Conservation (phyloP, 2,888 invertebrate genomes). For the Eumacrocentrus americanus region DNA sequence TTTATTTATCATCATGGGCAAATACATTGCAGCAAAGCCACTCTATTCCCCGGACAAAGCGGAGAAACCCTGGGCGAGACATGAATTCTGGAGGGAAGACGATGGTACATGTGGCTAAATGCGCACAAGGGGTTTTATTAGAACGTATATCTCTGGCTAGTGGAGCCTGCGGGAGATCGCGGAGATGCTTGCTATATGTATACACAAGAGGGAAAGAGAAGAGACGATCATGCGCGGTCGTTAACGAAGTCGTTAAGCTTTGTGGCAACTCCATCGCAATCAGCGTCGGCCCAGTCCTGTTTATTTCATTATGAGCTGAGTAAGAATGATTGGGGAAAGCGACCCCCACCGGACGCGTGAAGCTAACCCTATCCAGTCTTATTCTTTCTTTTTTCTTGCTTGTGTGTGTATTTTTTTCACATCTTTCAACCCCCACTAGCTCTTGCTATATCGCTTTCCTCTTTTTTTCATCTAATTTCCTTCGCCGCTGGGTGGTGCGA, state of each 20-base stretch:
- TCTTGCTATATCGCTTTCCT: conserved; percentile 17
- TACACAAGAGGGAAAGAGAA: conserved; percentile 23
- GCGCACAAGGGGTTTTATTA: conserved; percentile 10
- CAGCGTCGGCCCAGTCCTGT: conserved; percentile 37
- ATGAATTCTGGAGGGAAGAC: conserved; percentile 14
- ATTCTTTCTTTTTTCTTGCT: conserved; percentile 17
- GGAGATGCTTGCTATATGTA: neutral
- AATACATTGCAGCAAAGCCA: neutral
- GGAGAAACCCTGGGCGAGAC: neutral
- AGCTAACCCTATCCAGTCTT: conserved; percentile 26
- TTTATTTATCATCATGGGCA: conserved; percentile 5
- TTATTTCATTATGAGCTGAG: conserved; percentile 41
- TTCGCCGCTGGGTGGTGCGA: conserved; percentile 37
- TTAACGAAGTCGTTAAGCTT: conserved; percentile 42
- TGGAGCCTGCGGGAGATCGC: neutral
- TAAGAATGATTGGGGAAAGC: conserved; percentile 41
- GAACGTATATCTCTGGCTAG: conserved; percentile 1
- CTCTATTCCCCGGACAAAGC: neutral
- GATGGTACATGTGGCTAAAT: neutral
- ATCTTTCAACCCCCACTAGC: conserved; percentile 9
- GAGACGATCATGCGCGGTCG: conserved; percentile 29
- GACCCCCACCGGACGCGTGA: conserved; percentile 14
- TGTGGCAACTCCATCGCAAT: conserved; percentile 40
- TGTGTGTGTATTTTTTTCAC: conserved; percentile 9
- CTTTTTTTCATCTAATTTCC: conserved; percentile 44